Base-by-base conservation (phyloP, 2,797 vertebrate species). In the Knipowitschia caucasica region DNA sequence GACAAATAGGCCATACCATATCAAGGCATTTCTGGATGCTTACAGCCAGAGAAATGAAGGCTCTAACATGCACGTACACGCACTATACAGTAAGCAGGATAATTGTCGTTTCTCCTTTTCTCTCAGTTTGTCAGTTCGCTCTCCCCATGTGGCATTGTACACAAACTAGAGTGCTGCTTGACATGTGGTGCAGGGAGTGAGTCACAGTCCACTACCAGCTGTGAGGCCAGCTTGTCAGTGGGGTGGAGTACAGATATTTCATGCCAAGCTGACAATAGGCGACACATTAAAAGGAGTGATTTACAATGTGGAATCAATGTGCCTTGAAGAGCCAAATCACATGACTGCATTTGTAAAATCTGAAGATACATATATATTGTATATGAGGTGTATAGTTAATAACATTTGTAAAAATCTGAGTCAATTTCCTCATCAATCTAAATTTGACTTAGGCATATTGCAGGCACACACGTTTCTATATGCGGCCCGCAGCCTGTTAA, bases 141-240 rank as follows among this genome's bases (percentile, higher is more conserved):
- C 24, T 15, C 58, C 34, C 53, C 59, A 52, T 61, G 61, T 64
- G 63, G 53, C 75, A 73, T 74, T 76, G 78, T 70, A 67, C 75
- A 76, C 77, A 77, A 77, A 73, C 73, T 62, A 71, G 64, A 69
- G 67, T 55, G 33, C 56, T 71, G 71, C 59, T 67, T 66, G 70
- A 76, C 81, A 78, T 86, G 86, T 78, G 77, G 81, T 75, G 68
- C 77, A 76, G 62, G 49, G 77, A 75, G 73, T 86, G 86, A 88
- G 73, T 88, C 86, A 43, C 40, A 89, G 78, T 59, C 80, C 72
- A 78, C 80, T 73, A 83, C 82, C 75, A 82, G 85, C 85, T 85
- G 83, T 75, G 83, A 74, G 70, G 53, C 42, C 53, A 47, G 68
- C 59, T 58, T 73, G 76, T 70, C 75, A 75, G 59, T 52, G 55